phyloP scores from a whole-genome alignment of 2,888 invertebrate species.

The Cephus runcator region DNA sequence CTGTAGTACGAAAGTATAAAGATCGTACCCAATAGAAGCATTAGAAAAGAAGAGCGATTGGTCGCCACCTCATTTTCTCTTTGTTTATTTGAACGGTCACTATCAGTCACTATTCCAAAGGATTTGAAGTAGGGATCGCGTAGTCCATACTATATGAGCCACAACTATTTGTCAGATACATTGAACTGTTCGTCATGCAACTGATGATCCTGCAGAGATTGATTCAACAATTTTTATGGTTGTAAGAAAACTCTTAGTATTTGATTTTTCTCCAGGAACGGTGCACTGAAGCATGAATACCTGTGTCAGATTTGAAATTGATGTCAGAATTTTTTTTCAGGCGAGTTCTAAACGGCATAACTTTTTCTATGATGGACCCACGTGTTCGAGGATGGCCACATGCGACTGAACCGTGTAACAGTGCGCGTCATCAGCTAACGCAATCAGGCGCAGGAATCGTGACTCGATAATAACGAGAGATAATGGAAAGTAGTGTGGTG shows the following conservation, averaged over 20 bases:
- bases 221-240: not conserved
- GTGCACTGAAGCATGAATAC: not conserved
- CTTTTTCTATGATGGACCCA: not conserved
- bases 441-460: slow-evolving; percentile 16
- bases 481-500: slow-evolving; percentile 26
- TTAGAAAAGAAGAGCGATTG: no score
- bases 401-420: not conserved
- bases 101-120: no score
- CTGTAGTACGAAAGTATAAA: no score
- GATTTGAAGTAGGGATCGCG: no score
- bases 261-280: not conserved
- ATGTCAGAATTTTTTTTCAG: not conserved
- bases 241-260: not conserved
- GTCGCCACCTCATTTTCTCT: no score
- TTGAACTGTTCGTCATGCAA: not conserved
- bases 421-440: not conserved
- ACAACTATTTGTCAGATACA: no score
- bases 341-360: not conserved
- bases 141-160: no score
- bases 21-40: no score
- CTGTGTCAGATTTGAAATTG: not conserved
- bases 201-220: not conserved
- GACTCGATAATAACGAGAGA: slow-evolving; percentile 26
- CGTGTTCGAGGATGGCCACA: not conserved
- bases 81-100: no score